These are phyloP conservation scores for Boleophthalmus pectinirostris DNA, from an alignment of 2,113 vertebrate species.

Conservation along the genomic window DNA sequence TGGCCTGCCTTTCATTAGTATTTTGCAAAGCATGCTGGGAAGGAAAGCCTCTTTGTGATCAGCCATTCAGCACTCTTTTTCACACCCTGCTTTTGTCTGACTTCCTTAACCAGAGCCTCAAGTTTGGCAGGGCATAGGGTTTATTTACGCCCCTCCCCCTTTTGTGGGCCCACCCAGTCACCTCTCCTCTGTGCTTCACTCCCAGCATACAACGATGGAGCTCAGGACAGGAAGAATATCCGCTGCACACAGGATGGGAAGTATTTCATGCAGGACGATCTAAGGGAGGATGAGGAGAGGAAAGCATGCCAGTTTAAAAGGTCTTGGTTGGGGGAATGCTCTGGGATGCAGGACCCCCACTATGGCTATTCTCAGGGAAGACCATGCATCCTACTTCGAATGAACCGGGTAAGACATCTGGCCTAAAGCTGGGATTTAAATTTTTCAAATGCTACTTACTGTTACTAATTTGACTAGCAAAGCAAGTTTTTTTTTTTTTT, in stretches of 20 bases:
- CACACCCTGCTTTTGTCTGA: slow-evolving; percentile 71
- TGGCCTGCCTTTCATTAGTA: slow-evolving; percentile 53
- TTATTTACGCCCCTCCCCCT: slow-evolving; percentile 73
- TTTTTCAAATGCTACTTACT: too few species aligned
- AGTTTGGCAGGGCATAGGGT: slow-evolving; percentile 63
- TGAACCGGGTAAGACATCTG: slow-evolving; percentile 87
- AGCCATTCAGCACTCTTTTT: slow-evolving; percentile 65
- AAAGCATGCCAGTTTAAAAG: slow-evolving; percentile 94
- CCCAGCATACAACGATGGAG: slow-evolving; percentile 88
- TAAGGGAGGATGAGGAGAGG: slow-evolving; percentile 82
- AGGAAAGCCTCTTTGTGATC: slow-evolving; percentile 75
- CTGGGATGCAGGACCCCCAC: slow-evolving; percentile 83
- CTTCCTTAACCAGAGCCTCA: slow-evolving; percentile 71
- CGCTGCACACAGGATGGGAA: slow-evolving; percentile 77
- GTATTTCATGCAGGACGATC: slow-evolving; percentile 89
- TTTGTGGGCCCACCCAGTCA: neutral
- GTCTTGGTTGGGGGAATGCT: slow-evolving; percentile 88
- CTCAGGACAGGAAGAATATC: slow-evolving; percentile 91
- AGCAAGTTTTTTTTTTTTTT: too few species aligned
- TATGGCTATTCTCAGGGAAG: slow-evolving; percentile 91
- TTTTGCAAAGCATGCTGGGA: slow-evolving; percentile 73
- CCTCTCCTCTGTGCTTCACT: slow-evolving; percentile 39
- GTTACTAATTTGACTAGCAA: neutral
- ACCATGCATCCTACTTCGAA: slow-evolving; percentile 93
- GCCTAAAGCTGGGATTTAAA: neutral